Evolutionary conservation across 2,797 vertebrate genomes (phyloP), one percentile per base, ranked within the genome.

Genomic region (Coendou prehensilis): DNA sequence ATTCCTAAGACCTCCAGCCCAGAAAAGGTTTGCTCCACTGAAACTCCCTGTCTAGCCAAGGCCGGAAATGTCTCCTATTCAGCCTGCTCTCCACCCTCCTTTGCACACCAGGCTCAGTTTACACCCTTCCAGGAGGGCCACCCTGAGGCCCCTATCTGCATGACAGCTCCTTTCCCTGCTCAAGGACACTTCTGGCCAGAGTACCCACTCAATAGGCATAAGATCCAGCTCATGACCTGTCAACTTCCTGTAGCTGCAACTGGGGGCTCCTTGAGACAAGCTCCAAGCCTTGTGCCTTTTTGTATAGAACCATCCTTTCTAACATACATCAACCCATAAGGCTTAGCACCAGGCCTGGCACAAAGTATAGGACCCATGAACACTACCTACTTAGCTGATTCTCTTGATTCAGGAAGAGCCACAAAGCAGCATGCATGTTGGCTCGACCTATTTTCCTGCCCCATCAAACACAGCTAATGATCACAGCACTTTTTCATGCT

Each of bases 221-320:
- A 61, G 7, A 37, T 22, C 83, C 79, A 59, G 73, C 50, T 22
- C 33, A 15, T 15, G 82, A 69, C 64, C 78, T 91, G n/a, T 69
- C 45, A 73, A 10, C 18, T 85, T 67, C 88, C 82, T 45, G 6
- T 33, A 61, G 47, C 79, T 56, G 52, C 76, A 63, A 78, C 71
- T 33, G 59, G 54, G n/a, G 81, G 23, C 22, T 84, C 90, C 78
- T 96, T 54, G 69, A 87, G 52, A 76, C 54, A 45, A 91, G 56
- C 71, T 80, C 86, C 50, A 57, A 33, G 78, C 28, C 50, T 81
- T 45, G 13, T 30, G 15, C n/a, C 59, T 87, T 91, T 96, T 59
- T 73, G 41, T 59, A 50, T 84, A 67, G 28, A 83, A 41, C 41
- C 87, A 63, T 80, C 63, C 69, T 64, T 33, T 50, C 52, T 37